Evolutionary conservation across 2,797 vertebrate species (phyloP), one percentile per base, ranked within the genome.

Genomic region (Channa striata): DNA sequence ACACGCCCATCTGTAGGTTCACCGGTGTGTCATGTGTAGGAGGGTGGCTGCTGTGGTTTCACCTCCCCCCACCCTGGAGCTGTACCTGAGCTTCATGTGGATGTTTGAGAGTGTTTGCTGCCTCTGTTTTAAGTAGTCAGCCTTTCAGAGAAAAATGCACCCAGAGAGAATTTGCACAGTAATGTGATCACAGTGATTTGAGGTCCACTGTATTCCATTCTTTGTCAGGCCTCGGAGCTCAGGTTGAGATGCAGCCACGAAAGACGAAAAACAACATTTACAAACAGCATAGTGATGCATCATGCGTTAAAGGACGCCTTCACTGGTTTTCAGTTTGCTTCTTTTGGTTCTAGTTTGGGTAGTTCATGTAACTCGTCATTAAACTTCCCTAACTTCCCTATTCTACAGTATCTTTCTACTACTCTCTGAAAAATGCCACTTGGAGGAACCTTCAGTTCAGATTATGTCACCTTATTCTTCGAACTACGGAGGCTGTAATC

Each of bases 11-110:
- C 52, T 71, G 62, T 40, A 53, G 78, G 77, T 80, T 84, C 59
- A 82, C 61, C 50, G 62, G 68, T 3, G 40, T 68, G 63, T 70
- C 77, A 61, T 12, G 42, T 21, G 74, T 72, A 16, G 72, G 83
- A 81, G 57, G 68, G 54, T 7, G 47, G 65, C 57, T 78, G 48
- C 51, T 37, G 17, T 60, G 51, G 36, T 52, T 72, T 62, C 57
- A 44, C 60, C 62, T 74, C 78, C 78, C 62, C 25, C 76, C 74
- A 43, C 34, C 9, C 53, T 57, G 49, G 33, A 50, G 46, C 58
- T 43, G n/a, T 34, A 64, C n/a, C 23, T 80, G 56, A 65, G 39
- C 30, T 49, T n/a, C 57, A 14, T 40, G 62, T 12, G 69, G 59
- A 72, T 43, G 59, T 59, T 23, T 14, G 2, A 20, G 6, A 42